Evolutionary conservation across 2,113 vertebrate genomes (phyloP), one percentile per base, ranked within the genome.

Genomic region (Glaucidium brasilianum): DNA sequence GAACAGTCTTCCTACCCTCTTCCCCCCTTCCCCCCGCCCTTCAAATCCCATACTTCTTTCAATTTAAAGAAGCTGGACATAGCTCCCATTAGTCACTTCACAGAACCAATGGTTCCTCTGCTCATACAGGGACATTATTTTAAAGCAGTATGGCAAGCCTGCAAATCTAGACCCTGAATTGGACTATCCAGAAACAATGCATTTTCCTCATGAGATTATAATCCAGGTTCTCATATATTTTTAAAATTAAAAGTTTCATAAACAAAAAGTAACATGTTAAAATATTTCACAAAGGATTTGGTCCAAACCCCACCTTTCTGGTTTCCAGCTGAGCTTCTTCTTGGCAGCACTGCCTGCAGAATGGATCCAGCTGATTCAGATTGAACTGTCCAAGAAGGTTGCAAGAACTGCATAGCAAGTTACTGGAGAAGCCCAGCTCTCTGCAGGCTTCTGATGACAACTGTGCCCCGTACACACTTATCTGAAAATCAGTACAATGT

Each of bases 391-490:
- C 99, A 53, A 99, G 99, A 77, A 99, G 98, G 92, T 98, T 99
- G 97, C 99, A 99, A 86, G 99, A 99, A 97, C 98, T 99, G 97
- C 99, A 99, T 58, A 99, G 98, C 96, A 99, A 98, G 97, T 99
- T 99, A 98, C 99, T 99, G 96, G 99, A 99, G 97, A 99, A 99
- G 60, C 99, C 99, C 78, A 99, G 92, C 58, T 99, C 99, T 92
- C 99, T 98, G 98, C 99, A 99, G 5, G 98, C 98, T 97, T 99
- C 99, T 5, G 99, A 99, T 5, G 99, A 99, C 89, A 99, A 89
- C 32, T 99, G 98, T 45, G 98, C 97, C 34, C 99, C 98, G 9
- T 98, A 98, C 5, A 98, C 96, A 21, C 98, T 98, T 43, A 99
- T 64, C 99, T 99, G 85, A 92, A 97, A 97, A 62, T 62, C 72